A percentile compares a stretch with the other conserved stretches of the same genome.
Evolutionary conservation across 2,113 vertebrate species (phyloP).

Genomic region (Tauraco erythrolophus): DNA sequence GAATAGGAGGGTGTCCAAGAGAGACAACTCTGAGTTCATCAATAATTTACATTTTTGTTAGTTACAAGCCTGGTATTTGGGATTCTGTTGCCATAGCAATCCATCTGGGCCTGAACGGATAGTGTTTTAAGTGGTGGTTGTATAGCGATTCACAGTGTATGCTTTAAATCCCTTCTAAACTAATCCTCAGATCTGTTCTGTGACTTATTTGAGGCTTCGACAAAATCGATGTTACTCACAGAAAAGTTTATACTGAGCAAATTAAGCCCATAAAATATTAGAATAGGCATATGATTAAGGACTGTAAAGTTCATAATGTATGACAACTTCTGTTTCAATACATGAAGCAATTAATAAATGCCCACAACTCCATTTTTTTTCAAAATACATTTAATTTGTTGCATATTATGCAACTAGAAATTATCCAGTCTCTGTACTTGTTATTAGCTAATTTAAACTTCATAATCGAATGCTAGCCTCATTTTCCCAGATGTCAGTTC

Average conservation of each 20-base stretch:
- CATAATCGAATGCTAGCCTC: slow-evolving; percentile 21
- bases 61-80: slow-evolving; percentile 60
- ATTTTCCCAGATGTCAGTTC: slow-evolving; percentile 15
- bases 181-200: slow-evolving; percentile 67
- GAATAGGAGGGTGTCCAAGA: slow-evolving; percentile 54
- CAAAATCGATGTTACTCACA: slow-evolving; percentile 62
- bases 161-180: slow-evolving; percentile 68
- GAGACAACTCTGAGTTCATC: slow-evolving; percentile 57
- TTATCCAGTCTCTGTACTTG: slow-evolving; percentile 25
- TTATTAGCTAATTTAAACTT: slow-evolving; percentile 56
- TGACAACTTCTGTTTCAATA: slow-evolving; percentile 24
- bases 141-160: slow-evolving; percentile 55
- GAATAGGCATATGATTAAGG: slow-evolving; percentile 10
- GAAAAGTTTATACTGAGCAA: slow-evolving; percentile 47
- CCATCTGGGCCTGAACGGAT: slow-evolving; percentile 56
- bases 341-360: slow-evolving; percentile 31
- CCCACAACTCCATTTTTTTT: neutral
- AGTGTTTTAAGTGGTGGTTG: slow-evolving; percentile 58
- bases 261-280: slow-evolving; percentile 33
- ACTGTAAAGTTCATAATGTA: slow-evolving; percentile 6
- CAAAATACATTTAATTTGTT: slow-evolving; percentile 29
- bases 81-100: slow-evolving; percentile 70
- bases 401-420: slow-evolving; percentile 41
- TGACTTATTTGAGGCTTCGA: slow-evolving; percentile 32
- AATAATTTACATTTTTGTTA: slow-evolving; percentile 75